These are phyloP conservation scores for Drosophila prolongata DNA, from an alignment of 2,888 invertebrate genomes.

Conservation along the genomic window DNA sequence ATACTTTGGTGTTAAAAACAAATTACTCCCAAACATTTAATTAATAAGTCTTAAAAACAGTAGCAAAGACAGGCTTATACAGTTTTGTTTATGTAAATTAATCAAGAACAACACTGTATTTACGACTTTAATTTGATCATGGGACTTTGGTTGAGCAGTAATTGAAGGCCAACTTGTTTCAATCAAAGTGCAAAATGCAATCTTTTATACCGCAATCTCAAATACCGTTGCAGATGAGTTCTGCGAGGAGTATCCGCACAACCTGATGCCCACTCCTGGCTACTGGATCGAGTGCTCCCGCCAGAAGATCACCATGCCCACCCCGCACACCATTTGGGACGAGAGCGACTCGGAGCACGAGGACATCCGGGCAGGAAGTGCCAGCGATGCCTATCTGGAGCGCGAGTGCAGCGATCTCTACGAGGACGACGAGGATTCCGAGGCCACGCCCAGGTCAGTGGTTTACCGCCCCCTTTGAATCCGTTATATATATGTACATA, in stretches of 20 bases:
- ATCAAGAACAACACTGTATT: no score
- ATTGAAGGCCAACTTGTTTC: no score
- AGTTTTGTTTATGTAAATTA: no score
- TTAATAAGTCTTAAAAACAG: no score
- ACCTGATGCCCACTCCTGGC: constrained; percentile 94
- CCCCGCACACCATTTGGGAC: constrained; percentile 92
- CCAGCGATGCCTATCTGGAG: constrained; percentile 84
- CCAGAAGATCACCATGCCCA: constrained; percentile 92
- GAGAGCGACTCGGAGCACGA: constrained; percentile 94
- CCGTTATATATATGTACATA: no score
- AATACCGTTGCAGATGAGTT: constrained; percentile 89
- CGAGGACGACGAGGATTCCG: constrained; percentile 91
- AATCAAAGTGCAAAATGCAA: no score
- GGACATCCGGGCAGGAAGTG: constrained; percentile 84
- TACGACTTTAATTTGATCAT: no score
- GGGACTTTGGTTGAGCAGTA: no score
- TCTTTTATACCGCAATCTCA: not conserved
- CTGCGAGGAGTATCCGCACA: constrained; percentile 96
- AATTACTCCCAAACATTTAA: no score
- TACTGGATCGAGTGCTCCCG: constrained; percentile 99
- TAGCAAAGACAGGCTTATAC: no score
- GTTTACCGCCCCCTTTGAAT: no score
- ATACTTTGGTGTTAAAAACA: no score
- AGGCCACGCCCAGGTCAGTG: constrained; percentile 85
- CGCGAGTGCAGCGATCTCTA: constrained; percentile 87